Conservation (phyloP, 2,797 vertebrate genomes). For the Paramormyrops hopkinsi region DNA sequence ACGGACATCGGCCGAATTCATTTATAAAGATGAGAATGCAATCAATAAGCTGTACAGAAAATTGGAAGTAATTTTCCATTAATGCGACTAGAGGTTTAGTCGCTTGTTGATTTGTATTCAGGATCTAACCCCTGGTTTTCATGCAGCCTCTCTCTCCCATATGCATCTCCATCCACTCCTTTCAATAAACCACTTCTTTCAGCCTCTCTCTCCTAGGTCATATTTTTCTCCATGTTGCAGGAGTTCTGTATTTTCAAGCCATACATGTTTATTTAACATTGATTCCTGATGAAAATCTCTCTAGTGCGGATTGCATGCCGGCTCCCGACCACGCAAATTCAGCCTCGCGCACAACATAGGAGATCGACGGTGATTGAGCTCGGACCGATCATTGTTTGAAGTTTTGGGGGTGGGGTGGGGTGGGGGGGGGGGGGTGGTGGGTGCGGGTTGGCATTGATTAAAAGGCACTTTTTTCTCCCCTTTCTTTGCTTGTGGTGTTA, state of each 20-base stretch:
- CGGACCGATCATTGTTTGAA: constrained; percentile 32
- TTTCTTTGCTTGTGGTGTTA: neutral
- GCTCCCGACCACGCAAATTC: constrained; percentile 35
- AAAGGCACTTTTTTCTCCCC: neutral
- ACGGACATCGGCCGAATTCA: constrained; percentile 44
- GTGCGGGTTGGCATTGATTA: neutral
- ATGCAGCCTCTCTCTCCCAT: neutral
- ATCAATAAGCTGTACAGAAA: constrained; percentile 66
- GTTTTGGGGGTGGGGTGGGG: neutral
- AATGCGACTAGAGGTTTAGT: constrained; percentile 54
- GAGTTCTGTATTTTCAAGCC: constrained; percentile 28
- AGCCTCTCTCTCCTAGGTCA: constrained; percentile 30
- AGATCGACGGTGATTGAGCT: constrained; percentile 39
- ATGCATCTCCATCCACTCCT: constrained; percentile 35
- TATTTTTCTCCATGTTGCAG: constrained; percentile 28
- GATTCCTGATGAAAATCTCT: constrained; percentile 26
- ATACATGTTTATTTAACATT: constrained; percentile 39
- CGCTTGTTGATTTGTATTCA: constrained; percentile 64
- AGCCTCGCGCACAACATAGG: constrained; percentile 28
- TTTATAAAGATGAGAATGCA: constrained; percentile 71
- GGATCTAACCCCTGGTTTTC: constrained; percentile 50
- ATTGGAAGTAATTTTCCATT: constrained; percentile 72
- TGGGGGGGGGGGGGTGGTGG: too few relatives aligned
- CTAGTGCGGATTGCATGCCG: constrained; percentile 13
- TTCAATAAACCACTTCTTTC: constrained; percentile 39